Percentiles rank a stretch among this genome's conserved stretches.
These are phyloP conservation scores for Himalopsyche japonica DNA, from an alignment of 2,888 invertebrate species.

Conservation along the genomic window DNA sequence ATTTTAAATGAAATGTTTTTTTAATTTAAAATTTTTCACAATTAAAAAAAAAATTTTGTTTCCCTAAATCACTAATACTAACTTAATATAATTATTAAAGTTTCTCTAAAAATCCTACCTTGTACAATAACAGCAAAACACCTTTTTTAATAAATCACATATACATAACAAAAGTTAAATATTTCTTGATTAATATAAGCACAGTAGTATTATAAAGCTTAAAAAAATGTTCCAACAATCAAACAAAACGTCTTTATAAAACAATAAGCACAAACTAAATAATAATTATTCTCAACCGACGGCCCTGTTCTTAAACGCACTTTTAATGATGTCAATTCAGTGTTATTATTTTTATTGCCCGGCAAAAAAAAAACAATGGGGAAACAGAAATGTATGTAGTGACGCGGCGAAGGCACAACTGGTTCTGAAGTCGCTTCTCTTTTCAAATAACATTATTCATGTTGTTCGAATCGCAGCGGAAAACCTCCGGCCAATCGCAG, in stretches of 20 bases:
- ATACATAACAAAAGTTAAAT: background rate
- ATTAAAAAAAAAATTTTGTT: background rate
- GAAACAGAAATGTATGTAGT: constrained; percentile 5
- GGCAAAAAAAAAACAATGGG: constrained; percentile 6
- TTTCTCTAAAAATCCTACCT: background rate
- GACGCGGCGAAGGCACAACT: constrained; percentile 26
- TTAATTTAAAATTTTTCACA: too few species aligned
- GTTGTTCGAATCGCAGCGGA: background rate
- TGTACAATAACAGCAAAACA: background rate
- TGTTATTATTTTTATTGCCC: background rate
- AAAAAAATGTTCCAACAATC: background rate
- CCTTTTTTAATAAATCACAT: background rate
- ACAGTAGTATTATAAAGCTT: background rate
- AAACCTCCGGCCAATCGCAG: background rate
- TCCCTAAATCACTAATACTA: background rate
- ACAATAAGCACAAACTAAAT: background rate
- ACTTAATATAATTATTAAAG: background rate
- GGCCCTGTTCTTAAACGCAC: background rate
- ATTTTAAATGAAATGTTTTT: too few species aligned
- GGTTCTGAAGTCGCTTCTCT: constrained; percentile 15
- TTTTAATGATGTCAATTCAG: background rate
- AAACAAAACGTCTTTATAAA: background rate
- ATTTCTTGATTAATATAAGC: background rate
- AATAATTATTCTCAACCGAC: background rate
- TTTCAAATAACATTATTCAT: background rate